Base-by-base conservation (phyloP, 2,888 invertebrate species). In the Eupeodes luniger region DNA sequence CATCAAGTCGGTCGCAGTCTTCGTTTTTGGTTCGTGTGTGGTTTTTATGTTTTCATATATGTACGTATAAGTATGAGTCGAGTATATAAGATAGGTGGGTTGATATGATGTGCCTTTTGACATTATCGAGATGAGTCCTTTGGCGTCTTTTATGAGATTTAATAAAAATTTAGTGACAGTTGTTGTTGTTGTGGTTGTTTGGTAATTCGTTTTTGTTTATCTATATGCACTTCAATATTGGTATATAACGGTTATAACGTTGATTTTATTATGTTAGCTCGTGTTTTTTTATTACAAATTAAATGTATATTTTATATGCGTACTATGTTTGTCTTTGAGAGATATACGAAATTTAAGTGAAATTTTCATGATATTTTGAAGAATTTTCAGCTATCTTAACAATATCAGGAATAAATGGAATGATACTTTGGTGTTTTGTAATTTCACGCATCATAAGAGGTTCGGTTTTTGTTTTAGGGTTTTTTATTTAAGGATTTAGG, bases 91-190 rank as follows among this genome's bases (percentile, higher is more conserved):
- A 27, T 27, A 27, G 27, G 27, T 27, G 27, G 1, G 27, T 27
- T 27, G 27, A 27, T 27, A 27, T 27, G 27, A 27, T 27, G 27
- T 67, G 34, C 34, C 11, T 49, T 81, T 64, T 78, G 53, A 66
- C 72, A 47, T 66, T 67, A 79, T 67, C 72, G 66, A 59, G 79
- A 83, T 79, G 72, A 79, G 79, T 83, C 70, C 70, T 85, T 85
- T 74, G 14, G n/a, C 7, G 11, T 9, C 14, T 79, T 86, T 86
- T 86, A 82, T 82, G 51, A 51, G 75, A 74, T 75, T 78, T 78
- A 74, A 86, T 82, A 74, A 82, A 70, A 86, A 85, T 77, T 64
- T 67, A 85, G 78, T 69, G 78, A 67, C 78, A 78, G 67, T 78
- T 77, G 5, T 40, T 72, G 62, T 62, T 74, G 53, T 79, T 75